Percentiles rank a stretch among this genome's conserved stretches.
These are phyloP conservation scores for Cataglyphis cursor DNA, from an alignment of 2,888 invertebrate species.

Conservation along the genomic window DNA sequence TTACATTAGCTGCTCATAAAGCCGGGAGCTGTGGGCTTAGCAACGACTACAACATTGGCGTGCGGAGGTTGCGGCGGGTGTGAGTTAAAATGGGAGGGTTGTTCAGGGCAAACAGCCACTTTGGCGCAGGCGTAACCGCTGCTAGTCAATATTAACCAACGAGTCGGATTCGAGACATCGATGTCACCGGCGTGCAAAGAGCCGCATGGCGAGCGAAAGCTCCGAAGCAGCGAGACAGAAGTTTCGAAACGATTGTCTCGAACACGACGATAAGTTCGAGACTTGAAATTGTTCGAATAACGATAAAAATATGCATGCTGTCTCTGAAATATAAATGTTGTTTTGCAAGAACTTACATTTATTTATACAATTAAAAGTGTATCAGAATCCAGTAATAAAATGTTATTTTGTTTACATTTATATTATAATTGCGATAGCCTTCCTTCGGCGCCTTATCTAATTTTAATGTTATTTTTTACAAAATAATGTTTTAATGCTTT, in stretches of 20 bases:
- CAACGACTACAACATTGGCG: slow-evolving; percentile 53
- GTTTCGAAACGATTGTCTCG: background rate
- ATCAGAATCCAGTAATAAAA: background rate
- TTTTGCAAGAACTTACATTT: background rate
- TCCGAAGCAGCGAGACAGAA: slow-evolving; percentile 19
- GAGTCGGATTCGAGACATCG: slow-evolving; percentile 69
- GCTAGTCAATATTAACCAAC: slow-evolving; percentile 85
- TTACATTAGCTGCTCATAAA: slow-evolving; percentile 65
- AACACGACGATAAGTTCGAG: background rate
- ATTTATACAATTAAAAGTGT: background rate
- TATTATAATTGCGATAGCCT: background rate
- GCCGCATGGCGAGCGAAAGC: slow-evolving; percentile 45
- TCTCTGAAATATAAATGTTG: background rate
- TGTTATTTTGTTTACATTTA: background rate
- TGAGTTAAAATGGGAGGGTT: slow-evolving; percentile 77
- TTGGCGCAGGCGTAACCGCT: slow-evolving; percentile 85
- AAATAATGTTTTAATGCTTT: background rate
- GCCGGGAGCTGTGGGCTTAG: slow-evolving; percentile 67
- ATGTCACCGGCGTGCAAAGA: slow-evolving; percentile 70
- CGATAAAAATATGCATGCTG: background rate
- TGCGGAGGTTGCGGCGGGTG: slow-evolving; percentile 65
- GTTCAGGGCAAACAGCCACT: slow-evolving; percentile 75
- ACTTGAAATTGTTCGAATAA: background rate
- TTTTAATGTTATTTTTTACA: background rate
- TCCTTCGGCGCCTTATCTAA: background rate